These are phyloP conservation scores for Nematostella vectensis DNA, from an alignment of 92 coral and sea anemone genomes.

Conservation along the genomic window DNA sequence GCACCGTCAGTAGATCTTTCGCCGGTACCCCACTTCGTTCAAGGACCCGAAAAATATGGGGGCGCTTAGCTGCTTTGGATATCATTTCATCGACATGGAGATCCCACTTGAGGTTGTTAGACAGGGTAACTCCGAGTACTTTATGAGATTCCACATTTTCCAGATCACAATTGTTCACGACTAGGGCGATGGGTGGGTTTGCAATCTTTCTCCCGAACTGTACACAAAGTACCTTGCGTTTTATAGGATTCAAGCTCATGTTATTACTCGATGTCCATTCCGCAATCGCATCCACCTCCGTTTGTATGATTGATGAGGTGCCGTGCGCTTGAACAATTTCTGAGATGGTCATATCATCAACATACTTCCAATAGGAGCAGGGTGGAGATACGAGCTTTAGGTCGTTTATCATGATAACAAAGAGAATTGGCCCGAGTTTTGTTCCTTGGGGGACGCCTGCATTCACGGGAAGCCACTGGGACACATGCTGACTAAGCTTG, in stretches of 20 bases:
- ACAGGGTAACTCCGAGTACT: background rate
- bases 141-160: background rate
- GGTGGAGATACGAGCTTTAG: background rate
- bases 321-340: background rate
- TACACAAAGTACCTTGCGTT: background rate
- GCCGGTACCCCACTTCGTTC: background rate
- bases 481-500: too few species aligned
- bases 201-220: background rate
- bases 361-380: slow-evolving; percentile 7
- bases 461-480: too few species aligned
- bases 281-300: background rate
- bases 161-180: background rate
- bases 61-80: background rate
- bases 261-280: background rate
- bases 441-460: too few species aligned
- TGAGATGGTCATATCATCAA: slow-evolving; percentile 5
- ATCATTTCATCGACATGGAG: background rate
- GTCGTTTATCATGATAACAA: too few species aligned
- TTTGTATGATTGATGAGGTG: background rate
- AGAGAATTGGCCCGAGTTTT: too few species aligned
- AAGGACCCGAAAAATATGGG: background rate
- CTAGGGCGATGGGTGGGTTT: background rate
- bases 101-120: background rate
- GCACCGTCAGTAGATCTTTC: too few species aligned
- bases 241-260: background rate